phyloP scores from a whole-genome alignment of 2,888 invertebrate genomes.

The Cataglyphis rosenhaueri region DNA sequence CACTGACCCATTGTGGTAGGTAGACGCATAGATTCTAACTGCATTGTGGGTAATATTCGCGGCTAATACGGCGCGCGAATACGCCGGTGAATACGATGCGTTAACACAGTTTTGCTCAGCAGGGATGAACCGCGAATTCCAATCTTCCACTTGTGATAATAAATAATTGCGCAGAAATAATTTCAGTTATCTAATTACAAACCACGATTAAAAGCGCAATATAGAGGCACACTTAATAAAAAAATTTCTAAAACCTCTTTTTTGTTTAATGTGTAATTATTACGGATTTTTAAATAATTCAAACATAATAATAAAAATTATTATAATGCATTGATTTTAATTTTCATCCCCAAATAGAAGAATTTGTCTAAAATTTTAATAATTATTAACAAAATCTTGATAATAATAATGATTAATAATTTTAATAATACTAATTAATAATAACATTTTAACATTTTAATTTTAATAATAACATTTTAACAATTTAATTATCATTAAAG shows the following conservation, averaged over 20 bases:
- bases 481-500: neutral
- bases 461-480: neutral
- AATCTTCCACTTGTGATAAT: neutral
- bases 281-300: neutral
- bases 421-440: neutral
- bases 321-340: neutral
- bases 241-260: neutral
- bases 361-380: neutral
- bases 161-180: constrained; percentile 16
- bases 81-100: constrained; percentile 52
- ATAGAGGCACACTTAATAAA: neutral
- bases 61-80: constrained; percentile 62
- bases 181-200: neutral
- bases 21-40: constrained; percentile 73
- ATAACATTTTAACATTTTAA: neutral
- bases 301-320: neutral
- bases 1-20: constrained; percentile 73
- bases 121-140: constrained; percentile 50
- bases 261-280: neutral
- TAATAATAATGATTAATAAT: neutral
- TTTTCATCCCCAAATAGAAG: neutral
- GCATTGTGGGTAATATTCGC: constrained; percentile 74
- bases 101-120: constrained; percentile 62
- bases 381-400: neutral
- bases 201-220: neutral